A percentile compares a stretch with the other conserved stretches of the same genome.
Conservation (phyloP, 2,888 invertebrate genomes). For the Apodemia zela region DNA sequence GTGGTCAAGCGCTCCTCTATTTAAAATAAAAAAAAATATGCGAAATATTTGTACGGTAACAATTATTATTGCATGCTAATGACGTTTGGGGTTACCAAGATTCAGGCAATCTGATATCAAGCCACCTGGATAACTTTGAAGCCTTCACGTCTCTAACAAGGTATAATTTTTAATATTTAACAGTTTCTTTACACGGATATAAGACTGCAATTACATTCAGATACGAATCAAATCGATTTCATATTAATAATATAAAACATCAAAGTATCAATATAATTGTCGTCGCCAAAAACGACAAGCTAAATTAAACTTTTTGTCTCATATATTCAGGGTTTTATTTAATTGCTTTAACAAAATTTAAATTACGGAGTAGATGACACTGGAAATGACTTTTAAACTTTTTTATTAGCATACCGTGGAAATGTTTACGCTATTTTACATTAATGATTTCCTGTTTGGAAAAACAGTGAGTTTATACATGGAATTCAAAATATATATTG, state of each 20-base stretch:
- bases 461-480: too few species aligned
- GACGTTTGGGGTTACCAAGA: too few species aligned
- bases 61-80: too few species aligned
- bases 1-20: too few species aligned
- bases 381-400: background rate
- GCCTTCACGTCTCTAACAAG: constrained; percentile 1
- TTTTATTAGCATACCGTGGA: too few species aligned
- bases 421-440: too few species aligned
- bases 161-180: constrained; percentile 1
- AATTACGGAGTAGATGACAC: background rate
- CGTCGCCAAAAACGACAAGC: constrained; percentile 13
- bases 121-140: background rate
- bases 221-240: constrained; percentile 11
- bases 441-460: too few species aligned
- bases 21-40: too few species aligned
- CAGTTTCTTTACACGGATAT: constrained; percentile 4
- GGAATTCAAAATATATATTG: too few species aligned
- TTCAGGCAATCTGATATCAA: too few species aligned
- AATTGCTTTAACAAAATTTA: background rate
- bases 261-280: background rate
- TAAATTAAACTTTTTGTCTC: constrained; percentile 1
- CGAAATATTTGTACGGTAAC: background rate
- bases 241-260: constrained; percentile 3
- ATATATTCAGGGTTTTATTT: background rate
- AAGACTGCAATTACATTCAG: background rate